Evolutionary conservation across 2,113 vertebrate genomes (phyloP), one percentile per base, ranked within the genome.

Genomic region (Raja brachyura): DNA sequence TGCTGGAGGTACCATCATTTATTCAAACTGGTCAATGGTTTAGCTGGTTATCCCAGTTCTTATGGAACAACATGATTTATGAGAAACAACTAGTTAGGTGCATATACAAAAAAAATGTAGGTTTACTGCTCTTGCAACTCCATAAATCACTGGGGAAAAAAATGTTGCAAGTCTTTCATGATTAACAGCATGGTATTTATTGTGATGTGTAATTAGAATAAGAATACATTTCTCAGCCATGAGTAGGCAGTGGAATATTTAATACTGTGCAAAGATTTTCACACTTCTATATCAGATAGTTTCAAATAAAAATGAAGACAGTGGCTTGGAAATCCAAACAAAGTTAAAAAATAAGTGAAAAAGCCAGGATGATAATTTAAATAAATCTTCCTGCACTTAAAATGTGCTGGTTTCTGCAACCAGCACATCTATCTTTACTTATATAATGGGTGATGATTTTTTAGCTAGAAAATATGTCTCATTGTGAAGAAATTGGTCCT

Each of bases 101-200:
- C 54, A 92, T 73, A 54, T 74, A 92, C 90, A 54, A 20, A 92
- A 92, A 92, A 66, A 92, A 92, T 92, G 39, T 92, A 92, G 66
- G 68, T 20, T 73, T 92, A 92, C 63, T 92, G 90, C 22, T 4
- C 68, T 28, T 74, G 68, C 33, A 73, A 68, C 20, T 92, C 90
- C 13, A 25, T 92, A 92, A 92, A 92, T 92, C 68, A 92, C 39
- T 48, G 33, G 39, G 7, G 73, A 39, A 92, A 90, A 92, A 92
- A 73, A 25, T 28, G n/a, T 8, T 48, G 33, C 48, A 73, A 48
- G 68, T 14, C 68, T 73, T 33, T 31, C 20, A 92, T 54, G 66
- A 73, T 92, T 73, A 25, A 92, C 10, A 13, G 16, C 28, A n/a
- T 18, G 5, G 14, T 88, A 88, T 28, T 73, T 92, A 92, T 54